Base-by-base conservation (phyloP, 64 coral and sea anemone species). In the Porites australiensis region DNA sequence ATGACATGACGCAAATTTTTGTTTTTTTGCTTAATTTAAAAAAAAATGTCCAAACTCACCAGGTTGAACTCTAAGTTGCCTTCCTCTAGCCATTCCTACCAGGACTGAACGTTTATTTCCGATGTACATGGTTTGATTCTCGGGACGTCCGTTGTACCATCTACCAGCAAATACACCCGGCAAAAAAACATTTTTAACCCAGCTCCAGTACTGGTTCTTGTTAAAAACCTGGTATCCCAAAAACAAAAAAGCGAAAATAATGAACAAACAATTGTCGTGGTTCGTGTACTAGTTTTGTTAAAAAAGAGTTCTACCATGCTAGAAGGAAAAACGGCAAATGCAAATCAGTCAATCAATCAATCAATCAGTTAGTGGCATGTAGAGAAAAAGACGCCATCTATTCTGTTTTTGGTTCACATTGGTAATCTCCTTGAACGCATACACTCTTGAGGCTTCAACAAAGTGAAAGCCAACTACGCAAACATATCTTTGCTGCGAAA, bases 31-130 rank as follows among this genome's bases (percentile, higher is more conserved):
- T 4, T 3, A 2, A 12, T 7, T 5, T 12, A 4, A 1, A 9
- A 57, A 57, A 57, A 57, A 7, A 57, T 9, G 7, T 57, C 54
- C 54, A 7, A 57, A 51, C 82, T 69, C 27, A 92, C 90, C 75
- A 44, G 65, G 59, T 87, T 87, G 77, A 13, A 92, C 90, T 53
- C 90, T 87, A 2, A 92, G 71, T 44, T 92, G 90, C 53, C 90
- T 82, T 50, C 70, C 83, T 61, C 90, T 82, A 8, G 82, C 81
- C 90, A 92, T 92, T 57, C 90, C 90, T 22, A 92, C n/a, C 0
- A 92, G 90, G 5, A 92, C 2, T 44, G 90, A 92, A 53, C 22
- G 43, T 51, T 87, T 92, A 64, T 87, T 87, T 21, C 71, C 75
- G 45, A 92, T 86, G 90, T 87, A 92, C 50, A 82, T 50, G 5